These are phyloP conservation scores for Trilocha varians DNA, from an alignment of 2,888 invertebrate genomes.

Conservation along the genomic window DNA sequence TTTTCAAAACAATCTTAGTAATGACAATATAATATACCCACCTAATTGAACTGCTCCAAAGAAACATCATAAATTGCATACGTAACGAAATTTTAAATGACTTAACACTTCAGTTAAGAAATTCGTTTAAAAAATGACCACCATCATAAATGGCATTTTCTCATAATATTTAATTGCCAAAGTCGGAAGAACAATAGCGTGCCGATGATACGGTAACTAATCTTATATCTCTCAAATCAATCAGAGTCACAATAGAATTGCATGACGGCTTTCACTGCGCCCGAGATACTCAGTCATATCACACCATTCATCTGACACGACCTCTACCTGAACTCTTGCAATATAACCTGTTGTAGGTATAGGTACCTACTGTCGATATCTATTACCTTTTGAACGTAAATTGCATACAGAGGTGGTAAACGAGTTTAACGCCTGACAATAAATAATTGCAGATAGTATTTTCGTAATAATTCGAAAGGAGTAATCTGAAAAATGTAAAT, in stretches of 20 bases:
- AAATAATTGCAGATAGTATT: no score
- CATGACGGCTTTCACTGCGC: conserved; percentile 42
- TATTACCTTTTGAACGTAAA: not conserved
- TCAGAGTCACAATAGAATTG: conserved; percentile 53
- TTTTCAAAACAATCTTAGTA: no score
- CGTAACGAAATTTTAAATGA: not conserved
- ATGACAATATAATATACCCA: no score
- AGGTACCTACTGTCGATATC: not conserved
- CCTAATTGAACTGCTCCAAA: no score
- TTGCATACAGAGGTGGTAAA: no score
- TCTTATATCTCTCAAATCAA: conserved; percentile 44
- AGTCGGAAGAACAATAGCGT: conserved; percentile 47
- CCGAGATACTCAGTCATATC: conserved; percentile 15
- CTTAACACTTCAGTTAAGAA: not conserved
- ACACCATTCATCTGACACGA: not conserved
- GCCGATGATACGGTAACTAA: conserved; percentile 38
- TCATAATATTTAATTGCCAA: conserved; percentile 32
- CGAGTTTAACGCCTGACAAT: no score
- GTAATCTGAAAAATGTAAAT: no score
- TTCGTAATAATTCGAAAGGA: no score
- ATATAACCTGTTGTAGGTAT: not conserved
- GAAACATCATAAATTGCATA: no score
- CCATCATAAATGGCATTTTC: conserved; percentile 18
- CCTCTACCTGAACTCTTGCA: not conserved
- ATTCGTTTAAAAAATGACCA: not conserved